phyloP scores from a whole-genome alignment of 2,113 vertebrate genomes.

The Paradoxurus hermaphroditus region DNA sequence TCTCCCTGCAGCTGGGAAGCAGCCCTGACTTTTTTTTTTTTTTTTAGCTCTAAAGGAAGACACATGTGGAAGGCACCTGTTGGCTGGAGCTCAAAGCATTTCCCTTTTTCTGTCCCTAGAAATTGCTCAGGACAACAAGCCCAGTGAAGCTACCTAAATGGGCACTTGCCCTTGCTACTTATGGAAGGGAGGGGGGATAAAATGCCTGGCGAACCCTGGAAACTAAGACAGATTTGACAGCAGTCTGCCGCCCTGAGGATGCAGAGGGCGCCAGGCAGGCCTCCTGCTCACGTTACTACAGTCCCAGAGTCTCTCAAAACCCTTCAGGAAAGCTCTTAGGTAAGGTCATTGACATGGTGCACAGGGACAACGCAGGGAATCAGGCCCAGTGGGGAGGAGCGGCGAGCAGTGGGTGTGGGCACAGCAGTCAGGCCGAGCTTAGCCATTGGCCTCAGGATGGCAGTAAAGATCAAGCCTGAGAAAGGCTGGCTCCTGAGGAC shows the following conservation, averaged over 20 bases:
- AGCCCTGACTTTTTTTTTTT: neutral
- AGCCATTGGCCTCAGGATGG: neutral
- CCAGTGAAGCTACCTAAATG: neutral
- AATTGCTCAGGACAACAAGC: slow-evolving; percentile 41
- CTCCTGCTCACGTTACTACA: neutral
- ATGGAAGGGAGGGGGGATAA: neutral
- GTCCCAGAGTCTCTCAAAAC: neutral
- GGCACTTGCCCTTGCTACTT: fast-evolving
- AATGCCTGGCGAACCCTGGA: neutral
- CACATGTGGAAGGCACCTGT: neutral
- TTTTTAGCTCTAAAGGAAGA: neutral
- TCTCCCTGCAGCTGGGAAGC: neutral
- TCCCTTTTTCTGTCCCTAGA: slow-evolving; percentile 47
- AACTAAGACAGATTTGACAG: neutral
- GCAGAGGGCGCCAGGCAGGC: neutral
- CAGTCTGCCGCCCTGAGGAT: neutral
- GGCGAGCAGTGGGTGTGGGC: neutral
- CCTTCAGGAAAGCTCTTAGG: neutral
- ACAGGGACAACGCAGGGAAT: neutral
- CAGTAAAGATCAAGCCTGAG: neutral
- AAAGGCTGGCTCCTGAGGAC: neutral
- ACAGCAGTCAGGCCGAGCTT: neutral
- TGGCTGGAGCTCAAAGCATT: slow-evolving; percentile 12
- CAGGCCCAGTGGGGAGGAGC: neutral
- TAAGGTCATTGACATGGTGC: neutral